Evolutionary conservation across 2,888 invertebrate species (phyloP).

Genomic region (Apotomis betuletana): DNA sequence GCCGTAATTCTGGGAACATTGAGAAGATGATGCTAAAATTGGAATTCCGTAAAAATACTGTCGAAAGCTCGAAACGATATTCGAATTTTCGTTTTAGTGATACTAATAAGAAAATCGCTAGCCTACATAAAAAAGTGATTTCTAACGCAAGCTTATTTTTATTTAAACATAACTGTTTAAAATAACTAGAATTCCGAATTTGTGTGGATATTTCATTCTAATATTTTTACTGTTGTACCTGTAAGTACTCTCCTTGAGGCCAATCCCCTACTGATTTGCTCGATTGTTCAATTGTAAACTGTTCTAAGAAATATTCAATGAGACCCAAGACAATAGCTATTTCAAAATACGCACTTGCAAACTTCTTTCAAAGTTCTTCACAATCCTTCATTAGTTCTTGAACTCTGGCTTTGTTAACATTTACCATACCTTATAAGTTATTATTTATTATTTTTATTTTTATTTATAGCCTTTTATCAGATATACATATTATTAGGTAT

Average conservation of each 20-base stretch:
- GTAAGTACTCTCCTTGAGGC: no score
- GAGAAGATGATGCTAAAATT: background rate
- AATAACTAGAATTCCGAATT: no score
- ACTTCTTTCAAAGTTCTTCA: slow-evolving; percentile 7
- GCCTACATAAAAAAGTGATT: no score
- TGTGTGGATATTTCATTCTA: no score
- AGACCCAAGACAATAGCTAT: slow-evolving; percentile 18
- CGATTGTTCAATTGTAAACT: background rate
- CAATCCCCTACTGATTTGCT: background rate
- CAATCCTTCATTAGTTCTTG: slow-evolving; percentile 18
- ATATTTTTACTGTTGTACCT: no score
- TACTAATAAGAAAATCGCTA: no score
- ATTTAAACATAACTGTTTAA: no score
- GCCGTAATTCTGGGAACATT: background rate
- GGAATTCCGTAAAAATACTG: slow-evolving; percentile 5
- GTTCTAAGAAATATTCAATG: slow-evolving; percentile 27
- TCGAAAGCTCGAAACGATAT: background rate
- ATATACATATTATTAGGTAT: no score
- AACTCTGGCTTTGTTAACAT: slow-evolving; percentile 13
- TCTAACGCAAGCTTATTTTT: no score
- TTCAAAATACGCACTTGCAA: slow-evolving; percentile 8
- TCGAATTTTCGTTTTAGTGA: background rate
- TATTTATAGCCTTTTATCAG: no score
- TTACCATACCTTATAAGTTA: background rate
- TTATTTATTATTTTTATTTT: no score